Base-by-base conservation (phyloP, 2,113 vertebrate species). In the Thamnaconus septentrionalis region DNA sequence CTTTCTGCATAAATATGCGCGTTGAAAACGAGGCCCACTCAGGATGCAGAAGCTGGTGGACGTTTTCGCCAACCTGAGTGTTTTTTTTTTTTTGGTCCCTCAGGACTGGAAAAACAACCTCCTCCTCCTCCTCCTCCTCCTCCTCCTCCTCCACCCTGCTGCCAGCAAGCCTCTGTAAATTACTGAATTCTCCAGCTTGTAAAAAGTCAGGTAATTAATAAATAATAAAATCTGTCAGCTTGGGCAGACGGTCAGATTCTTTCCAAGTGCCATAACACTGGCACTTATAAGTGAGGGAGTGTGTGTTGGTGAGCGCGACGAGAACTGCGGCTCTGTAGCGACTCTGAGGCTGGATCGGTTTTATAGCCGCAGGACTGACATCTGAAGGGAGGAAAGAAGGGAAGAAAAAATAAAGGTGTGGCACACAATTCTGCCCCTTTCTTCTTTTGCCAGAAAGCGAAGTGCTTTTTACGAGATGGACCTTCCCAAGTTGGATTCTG, bases 251-350 rank as follows among this genome's bases (percentile, higher is more conserved):
- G 62, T 70, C 77, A 84, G 85, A 92, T 90, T 92, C 79, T 90
- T 92, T 91, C 87, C 87, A 83, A 82, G 75, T 91, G 84, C 87
- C 85, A 86, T 90, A 92, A 90, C 76, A 77, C 66, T 40, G 55
- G 48, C 70, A 56, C 56, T 81, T 55, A 83, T 88, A 85, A 88
- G 18, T 31, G 18, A 81, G 76, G 47, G 56, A 12, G 7, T 7
- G 62, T 78, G 65, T 58, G 49, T 75, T 56, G 75, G 59, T 60
- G 56, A 59, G 69, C 47, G 46, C 54, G 18, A 52, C 50, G 8
- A 61, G 59, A 49, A 59, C 61, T 56, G 71, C 59, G 49, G 63
- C 59, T 72, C 84, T 82, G 70, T 66, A 42, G 64, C 61, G 65
- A 8, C 31, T 54, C 46, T 31, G 70, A 62, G 64, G 64, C 74